Evolutionary conservation across 2,797 vertebrate species (phyloP).

Genomic region (Sebastes aleutianus): DNA sequence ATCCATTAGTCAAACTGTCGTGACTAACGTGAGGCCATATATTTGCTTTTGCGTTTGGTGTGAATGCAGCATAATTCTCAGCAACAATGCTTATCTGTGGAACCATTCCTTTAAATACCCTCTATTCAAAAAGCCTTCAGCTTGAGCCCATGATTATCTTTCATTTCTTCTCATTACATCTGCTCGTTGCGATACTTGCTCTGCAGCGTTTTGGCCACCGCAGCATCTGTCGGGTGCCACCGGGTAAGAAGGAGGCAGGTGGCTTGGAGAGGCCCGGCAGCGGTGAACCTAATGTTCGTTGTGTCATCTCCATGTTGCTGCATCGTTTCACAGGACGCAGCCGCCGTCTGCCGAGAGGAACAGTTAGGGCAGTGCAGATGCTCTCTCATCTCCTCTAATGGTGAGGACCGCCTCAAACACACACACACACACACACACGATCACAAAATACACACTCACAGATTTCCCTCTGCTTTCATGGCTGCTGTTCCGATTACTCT

Average conservation of each 20-base stretch:
- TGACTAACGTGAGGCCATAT: no score
- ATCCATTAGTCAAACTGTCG: no score
- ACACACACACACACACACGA: background rate
- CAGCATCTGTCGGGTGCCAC: slow-evolving; percentile 43
- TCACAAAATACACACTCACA: background rate
- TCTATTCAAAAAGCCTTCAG: background rate
- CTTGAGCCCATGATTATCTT: background rate
- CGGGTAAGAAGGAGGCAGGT: slow-evolving; percentile 32
- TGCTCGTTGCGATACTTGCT: background rate
- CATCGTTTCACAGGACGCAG: slow-evolving; percentile 63
- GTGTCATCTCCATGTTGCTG: slow-evolving; percentile 67
- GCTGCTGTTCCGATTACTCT: slow-evolving; percentile 25
- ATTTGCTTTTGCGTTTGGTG: no score
- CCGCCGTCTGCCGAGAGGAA: slow-evolving; percentile 44
- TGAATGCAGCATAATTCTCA: background rate
- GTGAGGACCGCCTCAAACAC: background rate
- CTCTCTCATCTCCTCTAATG: slow-evolving; percentile 11
- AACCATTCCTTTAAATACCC: background rate
- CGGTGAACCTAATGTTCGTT: slow-evolving; percentile 9
- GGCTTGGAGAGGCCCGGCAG: slow-evolving; percentile 9
- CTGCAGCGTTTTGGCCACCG: background rate
- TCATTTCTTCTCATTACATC: background rate
- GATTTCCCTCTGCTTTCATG: slow-evolving; percentile 3
- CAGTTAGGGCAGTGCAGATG: slow-evolving; percentile 36
- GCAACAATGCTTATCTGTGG: background rate